A percentile compares a stretch with the other conserved stretches of the same genome.
phyloP scores from a whole-genome alignment of 2,113 vertebrate genomes.

The Cygnus buccinator region DNA sequence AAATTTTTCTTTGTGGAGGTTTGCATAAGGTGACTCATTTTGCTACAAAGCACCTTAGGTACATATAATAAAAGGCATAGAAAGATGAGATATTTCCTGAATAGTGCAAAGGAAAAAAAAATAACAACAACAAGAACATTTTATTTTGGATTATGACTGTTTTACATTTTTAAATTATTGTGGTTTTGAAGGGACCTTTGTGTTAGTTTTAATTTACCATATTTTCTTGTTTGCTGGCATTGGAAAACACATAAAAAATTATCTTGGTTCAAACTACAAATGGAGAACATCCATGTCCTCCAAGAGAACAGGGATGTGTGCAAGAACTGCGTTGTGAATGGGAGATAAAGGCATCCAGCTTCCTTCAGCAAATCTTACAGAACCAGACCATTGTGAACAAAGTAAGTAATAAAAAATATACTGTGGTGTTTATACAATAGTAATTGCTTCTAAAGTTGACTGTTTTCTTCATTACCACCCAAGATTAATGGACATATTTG shows the following conservation, averaged over 20 bases:
- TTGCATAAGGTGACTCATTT: not conserved
- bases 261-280: not conserved
- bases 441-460: not conserved
- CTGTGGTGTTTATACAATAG: not conserved
- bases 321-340: not conserved
- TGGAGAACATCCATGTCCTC: not conserved
- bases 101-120: not conserved
- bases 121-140: not conserved
- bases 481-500: not conserved
- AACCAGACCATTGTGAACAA: not conserved
- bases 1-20: not conserved
- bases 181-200: not conserved
- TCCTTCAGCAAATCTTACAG: not conserved
- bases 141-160: not conserved
- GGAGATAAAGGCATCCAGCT: not conserved
- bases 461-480: not conserved
- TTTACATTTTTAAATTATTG: not conserved
- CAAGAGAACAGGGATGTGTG: not conserved
- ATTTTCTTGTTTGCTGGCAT: not conserved
- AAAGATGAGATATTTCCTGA: not conserved
- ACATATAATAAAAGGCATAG: not conserved
- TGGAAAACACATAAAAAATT: not conserved
- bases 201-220: not conserved
- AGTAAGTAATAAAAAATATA: not conserved
- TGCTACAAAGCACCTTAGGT: not conserved